Percentiles rank a stretch among this genome's conserved stretches.
phyloP scores from a whole-genome alignment of 2,888 invertebrate genomes.

The Pomacea canaliculata region DNA sequence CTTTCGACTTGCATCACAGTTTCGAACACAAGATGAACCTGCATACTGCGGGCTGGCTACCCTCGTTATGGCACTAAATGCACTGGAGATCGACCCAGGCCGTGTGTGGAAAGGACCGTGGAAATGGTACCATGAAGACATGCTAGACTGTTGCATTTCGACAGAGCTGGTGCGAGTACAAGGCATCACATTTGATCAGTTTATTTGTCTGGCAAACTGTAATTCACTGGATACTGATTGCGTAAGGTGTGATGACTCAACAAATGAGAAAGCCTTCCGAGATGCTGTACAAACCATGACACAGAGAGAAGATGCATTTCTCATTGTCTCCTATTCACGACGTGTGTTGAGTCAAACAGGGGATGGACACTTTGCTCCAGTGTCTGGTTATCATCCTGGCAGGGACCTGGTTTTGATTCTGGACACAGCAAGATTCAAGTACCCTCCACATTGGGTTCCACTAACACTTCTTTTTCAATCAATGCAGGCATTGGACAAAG shows the following conservation, averaged over 20 bases:
- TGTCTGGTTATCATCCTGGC: constrained; percentile 68
- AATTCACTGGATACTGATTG: constrained; percentile 60
- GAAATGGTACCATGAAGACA: constrained; percentile 71
- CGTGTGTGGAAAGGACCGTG: constrained; percentile 62
- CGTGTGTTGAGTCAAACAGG: constrained; percentile 66
- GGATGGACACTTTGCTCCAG: constrained; percentile 68
- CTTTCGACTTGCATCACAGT: constrained; percentile 69
- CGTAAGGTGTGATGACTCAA: constrained; percentile 30
- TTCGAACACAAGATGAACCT: constrained; percentile 70
- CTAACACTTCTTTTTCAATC: constrained; percentile 61
- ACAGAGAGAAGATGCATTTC: constrained; percentile 48
- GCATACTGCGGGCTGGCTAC: constrained; percentile 70
- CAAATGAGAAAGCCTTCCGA: constrained; percentile 39
- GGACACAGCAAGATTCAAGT: constrained; percentile 70
- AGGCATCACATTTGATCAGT: constrained; percentile 67
- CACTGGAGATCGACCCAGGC: constrained; percentile 68
- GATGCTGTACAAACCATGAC: constrained; percentile 37
- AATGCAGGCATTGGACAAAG: constrained; percentile 61
- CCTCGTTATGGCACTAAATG: constrained; percentile 68
- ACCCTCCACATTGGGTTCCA: constrained; percentile 69
- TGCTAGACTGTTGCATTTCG: constrained; percentile 70
- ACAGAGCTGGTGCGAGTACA: constrained; percentile 54
- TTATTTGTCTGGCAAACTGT: constrained; percentile 67
- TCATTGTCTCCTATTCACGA: constrained; percentile 66
- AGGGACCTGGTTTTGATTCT: constrained; percentile 65